Conservation (phyloP, 2,888 invertebrate genomes). For the Sarcophaga variegata region DNA sequence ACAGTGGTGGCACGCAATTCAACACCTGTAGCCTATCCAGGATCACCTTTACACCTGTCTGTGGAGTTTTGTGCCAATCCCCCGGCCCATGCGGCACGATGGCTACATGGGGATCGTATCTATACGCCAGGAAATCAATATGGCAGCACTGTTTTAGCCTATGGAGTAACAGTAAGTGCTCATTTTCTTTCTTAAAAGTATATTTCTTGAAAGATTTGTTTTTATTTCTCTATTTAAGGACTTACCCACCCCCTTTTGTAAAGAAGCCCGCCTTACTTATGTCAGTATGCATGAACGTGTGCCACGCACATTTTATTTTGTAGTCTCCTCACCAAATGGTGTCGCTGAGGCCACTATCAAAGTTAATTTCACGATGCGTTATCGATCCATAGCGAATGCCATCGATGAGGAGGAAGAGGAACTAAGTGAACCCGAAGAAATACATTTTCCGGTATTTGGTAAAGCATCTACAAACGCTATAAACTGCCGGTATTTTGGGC, state of each 20-base stretch:
- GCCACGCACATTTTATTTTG: constrained; percentile 81
- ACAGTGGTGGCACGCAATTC: constrained; percentile 86
- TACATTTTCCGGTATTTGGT: constrained; percentile 82
- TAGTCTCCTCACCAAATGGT: constrained; percentile 81
- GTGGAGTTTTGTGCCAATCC: constrained; percentile 92
- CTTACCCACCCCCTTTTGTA: constrained; percentile 81
- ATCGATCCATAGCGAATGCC: constrained; percentile 80
- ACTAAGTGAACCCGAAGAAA: constrained; percentile 82
- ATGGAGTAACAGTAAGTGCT: constrained; percentile 80
- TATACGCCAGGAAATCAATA: constrained; percentile 82
- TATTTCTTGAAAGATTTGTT: background rate
- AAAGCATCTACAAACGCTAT: constrained; percentile 8
- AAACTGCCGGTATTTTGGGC: constrained; percentile 32
- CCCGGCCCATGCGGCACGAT: constrained; percentile 82
- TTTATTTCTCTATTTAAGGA: constrained; percentile 74
- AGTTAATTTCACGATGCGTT: constrained; percentile 81
- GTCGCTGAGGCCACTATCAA: constrained; percentile 81
- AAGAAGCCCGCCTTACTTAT: constrained; percentile 82
- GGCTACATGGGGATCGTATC: constrained; percentile 82
- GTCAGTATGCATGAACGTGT: constrained; percentile 82
- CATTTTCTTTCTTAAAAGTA: background rate
- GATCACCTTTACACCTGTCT: constrained; percentile 86
- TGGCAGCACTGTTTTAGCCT: constrained; percentile 81
- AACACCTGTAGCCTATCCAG: constrained; percentile 87
- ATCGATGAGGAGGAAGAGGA: constrained; percentile 81